phyloP scores from a whole-genome alignment of 2,113 vertebrate genomes.

The Salvelinus namaycush region DNA sequence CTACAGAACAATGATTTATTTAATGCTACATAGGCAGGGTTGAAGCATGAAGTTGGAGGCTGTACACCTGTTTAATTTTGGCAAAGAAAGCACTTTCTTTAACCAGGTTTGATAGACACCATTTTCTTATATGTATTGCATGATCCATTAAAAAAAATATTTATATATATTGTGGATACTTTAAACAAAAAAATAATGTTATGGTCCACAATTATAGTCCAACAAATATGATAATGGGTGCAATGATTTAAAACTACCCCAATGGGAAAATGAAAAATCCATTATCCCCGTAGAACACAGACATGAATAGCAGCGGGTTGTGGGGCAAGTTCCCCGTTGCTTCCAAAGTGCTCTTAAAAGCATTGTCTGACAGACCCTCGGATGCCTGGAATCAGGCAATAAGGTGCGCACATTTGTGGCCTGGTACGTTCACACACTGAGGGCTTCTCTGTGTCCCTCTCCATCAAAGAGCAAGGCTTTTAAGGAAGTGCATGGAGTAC shows the following conservation, averaged over 20 bases:
- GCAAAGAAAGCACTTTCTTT: slow-evolving; percentile 6
- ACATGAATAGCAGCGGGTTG: slow-evolving; percentile 91
- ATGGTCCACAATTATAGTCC: neutral
- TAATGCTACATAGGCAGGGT: slow-evolving; percentile 92
- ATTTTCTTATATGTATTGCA: slow-evolving; percentile 14
- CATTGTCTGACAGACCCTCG: slow-evolving; percentile 68
- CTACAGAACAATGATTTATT: slow-evolving; percentile 86
- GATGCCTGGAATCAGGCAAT: slow-evolving; percentile 79
- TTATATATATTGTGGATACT: neutral
- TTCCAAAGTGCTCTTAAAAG: slow-evolving; percentile 96
- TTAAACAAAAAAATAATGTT: no score
- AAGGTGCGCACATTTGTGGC: slow-evolving; percentile 68
- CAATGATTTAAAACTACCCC: slow-evolving; percentile 34
- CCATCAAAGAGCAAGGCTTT: slow-evolving; percentile 27
- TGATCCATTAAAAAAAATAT: slow-evolving; percentile 17
- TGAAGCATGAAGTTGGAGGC: slow-evolving; percentile 55
- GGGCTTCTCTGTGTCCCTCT: slow-evolving; percentile 29
- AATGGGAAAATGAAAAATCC: slow-evolving; percentile 24
- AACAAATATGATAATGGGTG: slow-evolving; percentile 16
- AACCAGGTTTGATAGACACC: slow-evolving; percentile 1
- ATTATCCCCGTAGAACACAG: slow-evolving; percentile 58
- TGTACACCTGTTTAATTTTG: slow-evolving; percentile 27
- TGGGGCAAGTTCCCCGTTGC: slow-evolving; percentile 78
- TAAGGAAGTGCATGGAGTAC: slow-evolving; percentile 61
- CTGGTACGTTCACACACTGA: slow-evolving; percentile 63